Conservation (phyloP, 2,113 vertebrate species). For the Phocoena phocoena region DNA sequence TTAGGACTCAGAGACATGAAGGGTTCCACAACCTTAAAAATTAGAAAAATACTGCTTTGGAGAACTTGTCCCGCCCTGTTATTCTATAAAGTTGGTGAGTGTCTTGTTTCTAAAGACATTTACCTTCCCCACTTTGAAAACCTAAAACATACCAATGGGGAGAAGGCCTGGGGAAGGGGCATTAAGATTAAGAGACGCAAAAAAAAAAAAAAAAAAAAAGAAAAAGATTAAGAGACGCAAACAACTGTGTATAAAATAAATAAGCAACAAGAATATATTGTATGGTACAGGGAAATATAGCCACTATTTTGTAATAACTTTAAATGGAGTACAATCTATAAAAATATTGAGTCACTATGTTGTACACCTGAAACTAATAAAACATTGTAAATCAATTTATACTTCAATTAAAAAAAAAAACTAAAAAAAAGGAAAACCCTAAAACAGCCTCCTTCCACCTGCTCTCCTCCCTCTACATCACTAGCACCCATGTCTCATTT, state of each 20-base stretch:
- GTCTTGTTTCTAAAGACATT: neutral
- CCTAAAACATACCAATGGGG: neutral
- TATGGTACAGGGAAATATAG: neutral
- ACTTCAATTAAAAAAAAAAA: neutral
- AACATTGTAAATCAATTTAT: neutral
- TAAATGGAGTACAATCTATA: neutral
- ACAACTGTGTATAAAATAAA: neutral
- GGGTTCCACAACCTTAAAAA: neutral
- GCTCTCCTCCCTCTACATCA: neutral
- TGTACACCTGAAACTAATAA: neutral
- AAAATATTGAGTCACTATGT: neutral
- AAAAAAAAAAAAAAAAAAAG: too few relatives aligned
- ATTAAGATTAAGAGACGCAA: neutral
- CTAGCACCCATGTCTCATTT: neutral
- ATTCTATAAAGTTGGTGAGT: accelerated
- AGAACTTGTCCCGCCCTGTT: neutral
- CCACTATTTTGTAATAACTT: neutral
- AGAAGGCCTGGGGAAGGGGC: neutral
- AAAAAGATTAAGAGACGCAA: neutral
- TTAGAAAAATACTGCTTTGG: neutral
- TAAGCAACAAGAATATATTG: neutral
- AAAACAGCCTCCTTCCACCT: neutral
- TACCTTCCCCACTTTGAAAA: neutral
- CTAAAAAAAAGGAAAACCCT: neutral
- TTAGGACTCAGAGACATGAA: neutral